Evolutionary conservation across 2,113 vertebrate species (phyloP).

Genomic region (Cheilinus undulatus): DNA sequence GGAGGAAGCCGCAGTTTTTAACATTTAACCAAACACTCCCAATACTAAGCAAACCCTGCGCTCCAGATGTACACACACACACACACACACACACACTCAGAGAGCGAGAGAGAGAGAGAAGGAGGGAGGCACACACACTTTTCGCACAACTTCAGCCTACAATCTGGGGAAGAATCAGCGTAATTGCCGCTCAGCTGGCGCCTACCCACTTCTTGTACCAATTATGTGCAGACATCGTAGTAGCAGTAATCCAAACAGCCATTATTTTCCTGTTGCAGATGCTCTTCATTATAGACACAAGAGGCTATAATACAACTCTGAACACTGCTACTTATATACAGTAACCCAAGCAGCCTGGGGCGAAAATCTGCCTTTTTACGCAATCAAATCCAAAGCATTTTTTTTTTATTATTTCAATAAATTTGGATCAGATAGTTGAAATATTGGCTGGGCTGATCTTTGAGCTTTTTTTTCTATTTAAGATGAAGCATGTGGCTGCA

Average conservation of each 20-base stretch:
- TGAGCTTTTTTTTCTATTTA: slow-evolving; percentile 9
- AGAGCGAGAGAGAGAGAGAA: slow-evolving; percentile 1
- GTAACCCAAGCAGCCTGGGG: slow-evolving; percentile 52
- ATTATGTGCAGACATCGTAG: slow-evolving; percentile 86
- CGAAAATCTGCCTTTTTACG: slow-evolving; percentile 8
- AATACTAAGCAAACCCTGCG: slow-evolving; percentile 92
- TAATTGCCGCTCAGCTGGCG: slow-evolving; percentile 86
- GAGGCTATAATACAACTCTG: slow-evolving; percentile 67
- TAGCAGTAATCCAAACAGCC: slow-evolving; percentile 80
- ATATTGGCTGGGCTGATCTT: neutral
- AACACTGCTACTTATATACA: slow-evolving; percentile 60
- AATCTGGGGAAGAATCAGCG: slow-evolving; percentile 87
- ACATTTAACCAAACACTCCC: slow-evolving; percentile 97
- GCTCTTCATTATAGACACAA: slow-evolving; percentile 78
- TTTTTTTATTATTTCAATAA: neutral
- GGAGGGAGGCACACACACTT: slow-evolving; percentile 47
- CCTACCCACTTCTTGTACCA: slow-evolving; percentile 88
- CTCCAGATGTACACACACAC: slow-evolving; percentile 91
- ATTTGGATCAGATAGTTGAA: slow-evolving; percentile 27
- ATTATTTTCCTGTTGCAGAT: slow-evolving; percentile 83
- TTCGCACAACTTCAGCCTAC: slow-evolving; percentile 82
- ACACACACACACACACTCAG: slow-evolving; percentile 41
- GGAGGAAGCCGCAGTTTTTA: slow-evolving; percentile 97
- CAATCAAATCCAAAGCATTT: neutral
- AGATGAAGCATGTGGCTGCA: neutral